A percentile compares a stretch with the other conserved stretches of the same genome.
Evolutionary conservation across 2,797 vertebrate species (phyloP).

Genomic region (Sphaeramia orbicularis): DNA sequence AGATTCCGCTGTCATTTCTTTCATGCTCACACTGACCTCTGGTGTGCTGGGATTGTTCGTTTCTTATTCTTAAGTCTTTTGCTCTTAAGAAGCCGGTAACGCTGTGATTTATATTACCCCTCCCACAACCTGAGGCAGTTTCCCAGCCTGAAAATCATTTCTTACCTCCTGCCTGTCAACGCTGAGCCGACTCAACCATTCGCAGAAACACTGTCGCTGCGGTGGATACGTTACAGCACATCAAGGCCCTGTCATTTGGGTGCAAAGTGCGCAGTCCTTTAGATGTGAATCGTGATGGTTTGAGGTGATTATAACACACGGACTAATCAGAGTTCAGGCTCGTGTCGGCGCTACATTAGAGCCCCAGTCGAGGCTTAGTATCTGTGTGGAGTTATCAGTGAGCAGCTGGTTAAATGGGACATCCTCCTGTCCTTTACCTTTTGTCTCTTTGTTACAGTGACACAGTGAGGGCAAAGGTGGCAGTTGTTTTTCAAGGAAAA

Average conservation of each 20-base stretch:
- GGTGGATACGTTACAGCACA: too few relatives aligned
- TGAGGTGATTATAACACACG: slow-evolving; percentile 45
- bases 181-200: slow-evolving; percentile 29
- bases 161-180: slow-evolving; percentile 59
- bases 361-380: slow-evolving; percentile 42
- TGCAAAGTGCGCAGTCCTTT: slow-evolving; percentile 14
- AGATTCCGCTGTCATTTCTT: not conserved
- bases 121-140: slow-evolving; percentile 71
- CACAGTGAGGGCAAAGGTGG: slow-evolving; percentile 32
- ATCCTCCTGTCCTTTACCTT: slow-evolving; percentile 24
- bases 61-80: slow-evolving; percentile 42
- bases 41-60: slow-evolving; percentile 46
- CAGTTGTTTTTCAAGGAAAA: slow-evolving; percentile 44
- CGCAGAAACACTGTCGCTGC: slow-evolving; percentile 50
- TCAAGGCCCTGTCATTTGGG: slow-evolving; percentile 44
- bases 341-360: slow-evolving; percentile 60
- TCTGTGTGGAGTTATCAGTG: slow-evolving; percentile 41
- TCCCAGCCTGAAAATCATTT: slow-evolving; percentile 78
- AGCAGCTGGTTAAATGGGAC: slow-evolving; percentile 33
- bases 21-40: slow-evolving; percentile 56
- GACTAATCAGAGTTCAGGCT: slow-evolving; percentile 49
- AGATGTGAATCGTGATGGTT: slow-evolving; percentile 45
- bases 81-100: slow-evolving; percentile 73
- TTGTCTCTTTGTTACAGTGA: slow-evolving; percentile 38
- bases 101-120: slow-evolving; percentile 83